Conservation (phyloP, 2,797 vertebrate genomes). For the Megalops cyprinoides region DNA sequence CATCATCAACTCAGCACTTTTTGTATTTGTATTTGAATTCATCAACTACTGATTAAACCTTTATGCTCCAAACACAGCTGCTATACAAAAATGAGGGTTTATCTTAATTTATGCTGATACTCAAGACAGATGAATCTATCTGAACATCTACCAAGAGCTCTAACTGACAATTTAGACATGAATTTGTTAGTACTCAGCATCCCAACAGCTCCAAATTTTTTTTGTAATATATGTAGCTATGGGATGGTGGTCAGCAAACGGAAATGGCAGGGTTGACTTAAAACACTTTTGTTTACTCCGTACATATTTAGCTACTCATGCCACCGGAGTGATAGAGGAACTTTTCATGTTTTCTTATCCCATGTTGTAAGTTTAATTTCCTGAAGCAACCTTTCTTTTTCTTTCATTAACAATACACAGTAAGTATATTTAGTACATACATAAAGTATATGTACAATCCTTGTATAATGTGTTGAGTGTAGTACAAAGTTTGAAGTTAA, state of each 20-base stretch:
- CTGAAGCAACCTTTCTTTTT: neutral
- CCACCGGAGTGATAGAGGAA: no score
- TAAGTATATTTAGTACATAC: neutral
- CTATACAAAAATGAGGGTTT: no score
- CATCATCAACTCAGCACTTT: neutral
- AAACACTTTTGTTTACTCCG: no score
- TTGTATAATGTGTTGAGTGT: neutral
- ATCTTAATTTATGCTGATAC: neutral
- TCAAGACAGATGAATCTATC: neutral
- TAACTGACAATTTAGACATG: no score
- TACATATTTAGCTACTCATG: no score
- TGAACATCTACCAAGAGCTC: neutral
- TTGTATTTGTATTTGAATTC: neutral
- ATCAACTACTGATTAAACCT: neutral
- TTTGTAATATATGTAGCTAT: no score
- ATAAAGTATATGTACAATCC: slow-evolving; percentile 4
- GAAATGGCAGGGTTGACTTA: no score
- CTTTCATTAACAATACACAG: no score
- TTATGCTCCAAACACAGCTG: neutral
- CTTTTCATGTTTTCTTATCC: no score
- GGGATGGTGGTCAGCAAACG: no score
- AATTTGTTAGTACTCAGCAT: neutral
- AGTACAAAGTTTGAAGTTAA: slow-evolving; percentile 8
- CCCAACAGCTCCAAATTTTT: no score
- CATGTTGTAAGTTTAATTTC: neutral